A percentile compares a stretch with the other conserved stretches of the same genome.
Evolutionary conservation across 2,888 invertebrate species (phyloP).

Genomic region (Trachelus iudaicus): DNA sequence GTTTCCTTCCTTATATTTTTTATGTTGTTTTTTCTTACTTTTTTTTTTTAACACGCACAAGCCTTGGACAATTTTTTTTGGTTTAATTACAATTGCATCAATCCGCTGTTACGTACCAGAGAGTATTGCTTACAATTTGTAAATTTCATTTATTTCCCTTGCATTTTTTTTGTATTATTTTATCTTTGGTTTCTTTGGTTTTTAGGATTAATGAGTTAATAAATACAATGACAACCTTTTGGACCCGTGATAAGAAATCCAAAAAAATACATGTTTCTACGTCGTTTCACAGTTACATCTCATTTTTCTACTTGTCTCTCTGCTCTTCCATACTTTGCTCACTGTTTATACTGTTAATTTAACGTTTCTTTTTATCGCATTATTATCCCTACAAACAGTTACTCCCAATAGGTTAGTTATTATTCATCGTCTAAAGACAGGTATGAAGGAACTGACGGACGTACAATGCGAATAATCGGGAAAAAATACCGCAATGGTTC

Average conservation of each 20-base stretch:
- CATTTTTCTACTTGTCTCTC: conserved; percentile 17
- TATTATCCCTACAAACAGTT: too few relatives aligned
- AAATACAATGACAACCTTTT: conserved; percentile 55
- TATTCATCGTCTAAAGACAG: not conserved
- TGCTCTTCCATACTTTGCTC: not conserved
- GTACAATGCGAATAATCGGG: conserved; percentile 8
- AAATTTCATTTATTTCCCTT: conserved; percentile 30
- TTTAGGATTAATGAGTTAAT: conserved; percentile 33
- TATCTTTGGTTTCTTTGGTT: too few relatives aligned
- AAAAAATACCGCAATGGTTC: conserved; percentile 1
- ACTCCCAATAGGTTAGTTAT: too few relatives aligned
- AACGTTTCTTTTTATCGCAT: too few relatives aligned
- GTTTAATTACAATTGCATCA: too few relatives aligned
- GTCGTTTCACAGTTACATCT: not conserved
- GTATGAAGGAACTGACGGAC: not conserved
- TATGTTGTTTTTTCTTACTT: too few relatives aligned
- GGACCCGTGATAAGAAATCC: conserved; percentile 61
- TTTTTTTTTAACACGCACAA: too few relatives aligned
- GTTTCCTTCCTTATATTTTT: too few relatives aligned
- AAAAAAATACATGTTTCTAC: conserved; percentile 37
- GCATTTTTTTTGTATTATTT: conserved; percentile 19
- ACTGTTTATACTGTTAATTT: too few relatives aligned
- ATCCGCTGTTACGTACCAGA: conserved; percentile 18
- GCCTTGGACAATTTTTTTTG: too few relatives aligned
- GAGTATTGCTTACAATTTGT: conserved; percentile 45